Conservation (phyloP, 2,113 vertebrate genomes). For the Azemiops feae region DNA sequence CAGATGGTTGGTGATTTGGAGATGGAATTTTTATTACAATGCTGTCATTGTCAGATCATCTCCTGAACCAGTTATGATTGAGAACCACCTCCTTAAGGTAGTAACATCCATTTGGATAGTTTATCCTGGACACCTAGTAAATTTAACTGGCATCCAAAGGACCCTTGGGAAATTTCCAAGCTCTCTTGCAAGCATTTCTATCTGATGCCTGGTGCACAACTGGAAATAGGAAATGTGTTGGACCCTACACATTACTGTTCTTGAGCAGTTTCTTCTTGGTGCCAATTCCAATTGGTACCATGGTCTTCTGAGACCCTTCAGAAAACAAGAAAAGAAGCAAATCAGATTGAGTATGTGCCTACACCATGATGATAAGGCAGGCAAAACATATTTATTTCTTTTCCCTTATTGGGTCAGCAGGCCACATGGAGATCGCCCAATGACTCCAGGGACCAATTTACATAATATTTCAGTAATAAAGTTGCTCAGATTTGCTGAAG, state of each 20-base stretch:
- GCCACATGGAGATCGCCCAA: background rate
- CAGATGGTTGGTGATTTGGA: background rate
- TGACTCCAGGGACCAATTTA: background rate
- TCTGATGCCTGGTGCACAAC: background rate
- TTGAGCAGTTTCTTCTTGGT: background rate
- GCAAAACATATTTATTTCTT: background rate
- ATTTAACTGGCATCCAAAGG: background rate
- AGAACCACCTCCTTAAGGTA: background rate
- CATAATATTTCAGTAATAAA: background rate
- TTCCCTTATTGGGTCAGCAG: background rate
- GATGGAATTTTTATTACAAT: too few relatives aligned
- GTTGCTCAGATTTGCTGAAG: background rate
- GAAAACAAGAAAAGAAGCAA: background rate
- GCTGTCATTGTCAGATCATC: background rate
- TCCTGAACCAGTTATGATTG: background rate
- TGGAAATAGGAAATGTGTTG: background rate
- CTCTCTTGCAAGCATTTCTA: background rate
- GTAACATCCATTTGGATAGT: background rate
- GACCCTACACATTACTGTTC: background rate
- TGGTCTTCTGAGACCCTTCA: background rate
- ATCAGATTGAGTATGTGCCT: background rate
- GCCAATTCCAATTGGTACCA: background rate
- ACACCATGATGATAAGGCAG: background rate
- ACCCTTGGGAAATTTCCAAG: background rate
- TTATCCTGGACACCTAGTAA: too few relatives aligned